Evolutionary conservation across 2,888 invertebrate species (phyloP), one percentile per base, ranked within the genome.

Genomic region (Plutella xylostella): DNA sequence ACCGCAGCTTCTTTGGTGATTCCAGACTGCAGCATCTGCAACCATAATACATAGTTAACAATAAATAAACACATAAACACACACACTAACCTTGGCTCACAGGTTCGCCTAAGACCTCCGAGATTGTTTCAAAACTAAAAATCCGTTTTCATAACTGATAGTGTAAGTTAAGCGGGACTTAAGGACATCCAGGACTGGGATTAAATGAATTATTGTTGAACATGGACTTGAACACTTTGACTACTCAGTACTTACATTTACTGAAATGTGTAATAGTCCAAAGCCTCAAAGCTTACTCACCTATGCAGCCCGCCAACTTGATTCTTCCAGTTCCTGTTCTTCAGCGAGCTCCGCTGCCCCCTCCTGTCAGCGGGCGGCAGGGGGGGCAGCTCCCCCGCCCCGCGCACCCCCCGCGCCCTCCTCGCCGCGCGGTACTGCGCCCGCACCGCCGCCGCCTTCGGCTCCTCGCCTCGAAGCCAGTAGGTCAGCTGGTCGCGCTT

Each of bases 401-500:
- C 34, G 83, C 66, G 3, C 86, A 66, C 25, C 74, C 76, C 14
- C 73, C 74, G 74, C 43, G 77, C 83, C 19, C 87, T 79, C 31
- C 76, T 65, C n/a, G 73, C 70, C 11, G 18, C 70, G 74, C 38
- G 75, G 58, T 68, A 12, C 72, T 28, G 74, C 47, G 82, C 82
- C 37, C 91, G 78, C 46, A 80, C 67, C 41, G 85, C 79, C 20
- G 89, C 85, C 35, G 87, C 85, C 5, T 76, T 71, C 0, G 87
- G 79, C 46, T 92, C 90, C 65, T 94, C 93, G 0, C 93, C 93
- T 4, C 90, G 72, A 31, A 95, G 72, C 93, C 94, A 95, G 68
- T 90, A 94, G 1, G 95, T 95, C 51, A 89, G 73, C 64, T 92
- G 90, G 35, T 93, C 92, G 0, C 92, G 92, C 69, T 94, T 94